Evolutionary conservation across 2,113 vertebrate genomes (phyloP).

Genomic region (Puffinus mauretanicus): DNA sequence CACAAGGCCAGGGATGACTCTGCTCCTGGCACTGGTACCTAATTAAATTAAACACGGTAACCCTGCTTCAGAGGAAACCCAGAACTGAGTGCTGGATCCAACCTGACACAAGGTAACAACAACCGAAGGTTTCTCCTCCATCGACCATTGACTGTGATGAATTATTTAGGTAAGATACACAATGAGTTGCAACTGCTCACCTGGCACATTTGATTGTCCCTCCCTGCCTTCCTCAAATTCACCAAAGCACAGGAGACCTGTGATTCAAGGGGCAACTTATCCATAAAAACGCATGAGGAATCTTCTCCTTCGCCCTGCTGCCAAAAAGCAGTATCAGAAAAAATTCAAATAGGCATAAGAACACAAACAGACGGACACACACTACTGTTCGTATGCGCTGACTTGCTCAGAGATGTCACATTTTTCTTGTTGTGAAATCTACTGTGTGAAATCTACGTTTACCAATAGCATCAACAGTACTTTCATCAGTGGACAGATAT

Average conservation of each 20-base stretch:
- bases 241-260: neutral
- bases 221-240: neutral
- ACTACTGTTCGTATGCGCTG: fast-evolving
- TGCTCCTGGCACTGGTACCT: neutral
- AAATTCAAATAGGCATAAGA: neutral
- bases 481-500: neutral
- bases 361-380: fast-evolving
- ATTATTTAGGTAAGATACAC: neutral
- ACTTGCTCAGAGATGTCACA: neutral
- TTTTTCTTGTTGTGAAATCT: neutral
- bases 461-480: neutral
- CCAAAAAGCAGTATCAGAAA: neutral
- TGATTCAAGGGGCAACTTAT: neutral
- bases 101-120: fast-evolving
- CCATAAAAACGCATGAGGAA: neutral
- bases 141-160: fast-evolving
- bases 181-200: neutral
- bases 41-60: neutral
- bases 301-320: neutral
- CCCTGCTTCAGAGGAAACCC: neutral
- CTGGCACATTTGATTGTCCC: fast-evolving
- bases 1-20: neutral
- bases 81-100: neutral
- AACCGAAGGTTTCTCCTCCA: neutral
- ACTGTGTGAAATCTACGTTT: neutral